These are phyloP conservation scores for Phataginus tetradactyla DNA, from an alignment of 2,797 vertebrate genomes.

Conservation along the genomic window DNA sequence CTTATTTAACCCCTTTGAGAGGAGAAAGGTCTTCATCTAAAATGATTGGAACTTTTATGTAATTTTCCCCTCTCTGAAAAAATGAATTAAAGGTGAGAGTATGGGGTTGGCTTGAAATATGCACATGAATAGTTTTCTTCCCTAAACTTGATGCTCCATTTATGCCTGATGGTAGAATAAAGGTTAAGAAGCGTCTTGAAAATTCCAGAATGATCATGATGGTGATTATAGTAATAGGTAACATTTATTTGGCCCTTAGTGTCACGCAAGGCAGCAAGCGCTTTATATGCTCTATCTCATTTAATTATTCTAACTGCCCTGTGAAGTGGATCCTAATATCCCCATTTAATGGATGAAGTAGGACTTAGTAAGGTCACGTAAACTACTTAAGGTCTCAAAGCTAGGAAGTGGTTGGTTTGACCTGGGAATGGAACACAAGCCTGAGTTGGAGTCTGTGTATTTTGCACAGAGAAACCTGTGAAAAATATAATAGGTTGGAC, in stretches of 20 bases:
- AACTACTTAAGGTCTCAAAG: not conserved
- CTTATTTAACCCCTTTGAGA: constrained; percentile 3
- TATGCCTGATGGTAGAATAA: not conserved
- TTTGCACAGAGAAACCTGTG: not conserved
- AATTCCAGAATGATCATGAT: not conserved
- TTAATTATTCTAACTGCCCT: not conserved
- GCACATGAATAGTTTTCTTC: not conserved
- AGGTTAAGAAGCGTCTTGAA: constrained; percentile 1
- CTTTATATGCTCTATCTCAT: not conserved
- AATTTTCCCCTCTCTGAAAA: not conserved
- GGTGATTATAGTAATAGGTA: not conserved
- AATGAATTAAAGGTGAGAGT: not conserved
- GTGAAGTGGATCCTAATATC: not conserved
- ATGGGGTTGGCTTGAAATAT: not conserved
- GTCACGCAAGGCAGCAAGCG: not conserved
- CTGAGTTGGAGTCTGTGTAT: not conserved
- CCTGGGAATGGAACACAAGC: not conserved
- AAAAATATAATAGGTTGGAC: not conserved
- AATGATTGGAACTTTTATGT: not conserved
- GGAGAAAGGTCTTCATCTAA: not conserved
- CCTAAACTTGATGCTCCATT: not conserved
- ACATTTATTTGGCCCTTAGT: not conserved
- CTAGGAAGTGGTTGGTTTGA: not conserved
- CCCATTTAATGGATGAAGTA: constrained; percentile 4
- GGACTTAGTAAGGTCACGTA: not conserved